Base-by-base conservation (phyloP, 2,113 vertebrate species). In the Salvator merianae region DNA sequence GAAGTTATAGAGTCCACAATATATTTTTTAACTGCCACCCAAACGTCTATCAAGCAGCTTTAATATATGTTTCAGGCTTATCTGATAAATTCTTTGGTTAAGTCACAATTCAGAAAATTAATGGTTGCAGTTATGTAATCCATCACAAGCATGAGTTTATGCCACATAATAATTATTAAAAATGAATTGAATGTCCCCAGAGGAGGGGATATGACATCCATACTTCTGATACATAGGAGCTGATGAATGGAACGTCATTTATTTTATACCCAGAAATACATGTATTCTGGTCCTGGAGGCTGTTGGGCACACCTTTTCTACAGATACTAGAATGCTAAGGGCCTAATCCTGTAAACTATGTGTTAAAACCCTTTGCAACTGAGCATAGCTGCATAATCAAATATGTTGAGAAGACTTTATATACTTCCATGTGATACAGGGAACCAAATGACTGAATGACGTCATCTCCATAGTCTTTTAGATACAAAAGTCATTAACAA, bases 391-490 rank as follows among this genome's bases (percentile, higher is more conserved):
- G 30, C 30, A n/a, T 40, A 69, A 43, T 62, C 65, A 62, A 79
- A 30, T 26, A 53, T 53, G 75, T 53, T 65, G 75, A 30, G 26
- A 71, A 40, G 36, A 26, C 50, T 62, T 71, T 10, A 18, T 90
- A 10, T 68, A 66, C 88, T 85, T 85, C 77, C 71, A 24, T 68
- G 66, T 84, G 77, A 86, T 53, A 30, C 34, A 74, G 36, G 59
- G 70, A 72, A 85, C 62, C 22, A 81, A 87, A 91, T 77, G 83
- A 87, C 84, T 79, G 81, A 59, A 59, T 92, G 69, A 84, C 85
- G 0, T 71, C 73, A 47, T 32, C 69, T 89, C 80, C 87, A 84
- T 79, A 87, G 66, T 62, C 74, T 91, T 85, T 65, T 86, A 82
- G 32, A 83, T 40, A 70, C 82, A 90, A 50, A 62, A 88, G 73